phyloP scores from a whole-genome alignment of 2,888 invertebrate genomes.

The Danaus chrysippus region DNA sequence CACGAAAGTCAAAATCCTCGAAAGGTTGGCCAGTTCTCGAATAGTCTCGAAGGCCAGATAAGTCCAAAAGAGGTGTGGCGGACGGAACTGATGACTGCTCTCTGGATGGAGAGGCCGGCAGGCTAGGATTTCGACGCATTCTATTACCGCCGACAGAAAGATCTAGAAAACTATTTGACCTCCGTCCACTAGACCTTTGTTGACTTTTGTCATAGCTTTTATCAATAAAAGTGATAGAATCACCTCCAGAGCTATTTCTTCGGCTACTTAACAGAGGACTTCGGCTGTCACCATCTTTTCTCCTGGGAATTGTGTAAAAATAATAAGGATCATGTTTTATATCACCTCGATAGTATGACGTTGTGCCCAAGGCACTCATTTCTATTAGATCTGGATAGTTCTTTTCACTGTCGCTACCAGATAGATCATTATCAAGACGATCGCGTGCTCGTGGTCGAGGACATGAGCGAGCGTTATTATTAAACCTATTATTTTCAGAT shows the following conservation, averaged over 20 bases:
- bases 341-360: slow-evolving; percentile 62
- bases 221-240: slow-evolving; percentile 74
- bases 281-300: slow-evolving; percentile 83
- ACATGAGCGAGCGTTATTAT: slow-evolving; percentile 64
- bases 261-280: slow-evolving; percentile 86
- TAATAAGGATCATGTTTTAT: slow-evolving; percentile 68
- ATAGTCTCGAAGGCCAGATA: slow-evolving; percentile 76
- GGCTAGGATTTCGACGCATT: slow-evolving; percentile 75
- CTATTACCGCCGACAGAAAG: slow-evolving; percentile 74
- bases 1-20: slow-evolving; percentile 86
- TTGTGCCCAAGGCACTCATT: slow-evolving; percentile 68
- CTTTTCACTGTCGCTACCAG: slow-evolving; percentile 73
- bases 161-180: slow-evolving; percentile 86
- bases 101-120: slow-evolving; percentile 83
- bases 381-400: slow-evolving; percentile 79
- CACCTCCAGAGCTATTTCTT: slow-evolving; percentile 85
- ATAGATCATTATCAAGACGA: slow-evolving; percentile 70
- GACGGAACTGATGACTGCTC: slow-evolving; percentile 67
- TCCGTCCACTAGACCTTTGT: slow-evolving; percentile 63
- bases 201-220: slow-evolving; percentile 57
- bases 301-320: slow-evolving; percentile 84
- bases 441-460: slow-evolving; percentile 61
- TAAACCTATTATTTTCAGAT: slow-evolving; percentile 61
- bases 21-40: slow-evolving; percentile 66
- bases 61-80: slow-evolving; percentile 81